Evolutionary conservation across 2,797 vertebrate species (phyloP).

Genomic region (Cynodonichthys magdalenae): DNA sequence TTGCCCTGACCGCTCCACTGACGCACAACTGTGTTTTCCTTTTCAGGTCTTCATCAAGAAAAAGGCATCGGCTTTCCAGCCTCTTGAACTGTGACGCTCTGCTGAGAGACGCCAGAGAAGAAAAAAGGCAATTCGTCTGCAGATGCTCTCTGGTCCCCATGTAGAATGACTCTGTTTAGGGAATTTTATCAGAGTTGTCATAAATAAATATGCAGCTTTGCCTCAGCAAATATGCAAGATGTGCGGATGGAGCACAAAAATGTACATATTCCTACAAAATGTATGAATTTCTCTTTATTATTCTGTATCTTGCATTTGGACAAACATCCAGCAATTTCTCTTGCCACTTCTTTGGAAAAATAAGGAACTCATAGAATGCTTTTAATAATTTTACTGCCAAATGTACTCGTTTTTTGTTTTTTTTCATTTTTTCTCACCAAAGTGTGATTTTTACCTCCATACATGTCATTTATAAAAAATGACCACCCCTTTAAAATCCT

Average conservation of each 20-base stretch:
- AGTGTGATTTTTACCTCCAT: constrained; percentile 56
- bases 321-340: constrained; percentile 8
- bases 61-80: constrained; percentile 46
- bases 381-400: constrained; percentile 56
- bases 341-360: constrained; percentile 14
- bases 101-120: constrained; percentile 46
- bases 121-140: constrained; percentile 58
- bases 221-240: not conserved
- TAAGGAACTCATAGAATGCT: constrained; percentile 33
- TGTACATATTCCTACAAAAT: not conserved
- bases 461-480: constrained; percentile 58
- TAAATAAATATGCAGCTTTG: constrained; percentile 12
- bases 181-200: constrained; percentile 13
- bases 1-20: constrained; percentile 27
- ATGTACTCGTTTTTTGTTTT: constrained; percentile 54
- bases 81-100: constrained; percentile 48
- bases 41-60: constrained; percentile 49
- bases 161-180: constrained; percentile 44
- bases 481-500: constrained; percentile 49
- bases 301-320: constrained; percentile 5
- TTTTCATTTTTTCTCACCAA: constrained; percentile 48
- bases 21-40: constrained; percentile 38
- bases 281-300: not conserved
- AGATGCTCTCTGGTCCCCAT: constrained; percentile 40
- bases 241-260: constrained; percentile 8